phyloP scores from a whole-genome alignment of 2,113 vertebrate genomes.

The Gymnarchus niloticus region DNA sequence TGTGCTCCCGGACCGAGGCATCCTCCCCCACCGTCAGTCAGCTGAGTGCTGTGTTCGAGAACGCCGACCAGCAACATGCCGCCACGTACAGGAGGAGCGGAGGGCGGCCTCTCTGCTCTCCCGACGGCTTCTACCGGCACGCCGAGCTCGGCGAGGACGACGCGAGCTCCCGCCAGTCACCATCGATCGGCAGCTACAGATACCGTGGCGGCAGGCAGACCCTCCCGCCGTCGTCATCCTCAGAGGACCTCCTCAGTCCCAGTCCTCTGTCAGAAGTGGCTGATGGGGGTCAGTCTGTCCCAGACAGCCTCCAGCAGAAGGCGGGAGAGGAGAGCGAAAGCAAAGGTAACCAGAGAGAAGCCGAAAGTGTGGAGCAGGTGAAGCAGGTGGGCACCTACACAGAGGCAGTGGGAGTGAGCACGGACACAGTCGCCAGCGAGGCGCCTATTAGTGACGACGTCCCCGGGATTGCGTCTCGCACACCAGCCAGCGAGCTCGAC shows the following conservation, averaged over 20 bases:
- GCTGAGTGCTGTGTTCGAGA: slow-evolving; percentile 93
- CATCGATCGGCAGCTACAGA: slow-evolving; percentile 44
- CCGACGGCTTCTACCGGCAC: slow-evolving; percentile 53
- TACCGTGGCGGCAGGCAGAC: slow-evolving; percentile 44
- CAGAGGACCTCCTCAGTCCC: slow-evolving; percentile 62
- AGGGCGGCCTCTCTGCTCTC: slow-evolving; percentile 67
- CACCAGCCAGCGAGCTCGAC: slow-evolving; percentile 27
- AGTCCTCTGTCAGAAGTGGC: slow-evolving; percentile 47
- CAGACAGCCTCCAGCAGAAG: slow-evolving; percentile 37
- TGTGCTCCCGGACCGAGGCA: slow-evolving; percentile 87
- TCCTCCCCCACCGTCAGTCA: slow-evolving; percentile 93
- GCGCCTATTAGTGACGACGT: slow-evolving; percentile 32
- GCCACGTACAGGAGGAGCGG: slow-evolving; percentile 57
- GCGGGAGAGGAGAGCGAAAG: background rate
- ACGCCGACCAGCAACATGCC: slow-evolving; percentile 63
- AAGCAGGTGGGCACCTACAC: slow-evolving; percentile 41
- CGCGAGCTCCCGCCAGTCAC: slow-evolving; percentile 57
- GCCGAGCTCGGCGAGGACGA: slow-evolving; percentile 66
- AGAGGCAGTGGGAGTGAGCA: slow-evolving; percentile 41
- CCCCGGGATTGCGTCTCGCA: slow-evolving; percentile 35
- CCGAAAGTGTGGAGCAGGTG: slow-evolving; percentile 37
- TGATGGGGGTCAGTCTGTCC: slow-evolving; percentile 27
- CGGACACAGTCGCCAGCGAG: slow-evolving; percentile 34
- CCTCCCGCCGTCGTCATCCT: slow-evolving; percentile 57
- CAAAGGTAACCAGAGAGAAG: slow-evolving; percentile 7